Conservation (phyloP, 2,888 invertebrate genomes). For the Caenorhabditis panamensis region DNA sequence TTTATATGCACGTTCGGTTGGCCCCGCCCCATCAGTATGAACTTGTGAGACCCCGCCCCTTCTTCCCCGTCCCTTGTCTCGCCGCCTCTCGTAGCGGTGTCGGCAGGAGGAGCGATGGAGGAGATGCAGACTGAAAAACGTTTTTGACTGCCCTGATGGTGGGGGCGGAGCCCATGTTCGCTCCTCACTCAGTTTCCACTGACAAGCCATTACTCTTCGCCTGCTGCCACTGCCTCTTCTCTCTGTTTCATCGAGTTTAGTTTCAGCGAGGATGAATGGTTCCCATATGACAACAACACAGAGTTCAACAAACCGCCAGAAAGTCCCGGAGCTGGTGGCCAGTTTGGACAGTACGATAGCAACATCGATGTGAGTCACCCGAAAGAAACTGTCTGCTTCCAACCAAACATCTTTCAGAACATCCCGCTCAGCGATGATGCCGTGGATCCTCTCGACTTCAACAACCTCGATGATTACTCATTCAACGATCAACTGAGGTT, state of each 20-base stretch:
- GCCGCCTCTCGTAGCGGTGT: conserved; percentile 52
- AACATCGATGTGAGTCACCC: conserved; percentile 41
- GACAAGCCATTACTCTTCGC: neutral
- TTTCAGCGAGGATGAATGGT: conserved; percentile 63
- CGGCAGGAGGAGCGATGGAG: conserved; percentile 41
- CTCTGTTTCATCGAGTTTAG: neutral
- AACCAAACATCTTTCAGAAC: conserved; percentile 35
- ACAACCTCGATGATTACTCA: conserved; percentile 22
- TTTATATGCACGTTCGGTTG: conserved; percentile 61
- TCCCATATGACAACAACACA: conserved; percentile 16
- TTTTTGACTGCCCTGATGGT: conserved; percentile 46
- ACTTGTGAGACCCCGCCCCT: conserved; percentile 58
- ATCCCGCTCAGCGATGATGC: conserved; percentile 54
- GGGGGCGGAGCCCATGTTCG: conserved; percentile 34
- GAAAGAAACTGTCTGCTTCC: no score
- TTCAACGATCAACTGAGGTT: conserved; percentile 15
- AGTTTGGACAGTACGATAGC: conserved; percentile 18
- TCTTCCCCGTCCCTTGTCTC: conserved; percentile 58
- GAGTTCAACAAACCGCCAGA: conserved; percentile 37
- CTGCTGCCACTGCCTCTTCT: conserved; percentile 3
- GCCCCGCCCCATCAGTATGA: conserved; percentile 55
- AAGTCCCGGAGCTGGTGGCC: conserved; percentile 37
- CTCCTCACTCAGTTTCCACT: conserved; percentile 4
- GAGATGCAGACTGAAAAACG: conserved; percentile 57
- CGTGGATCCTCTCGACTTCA: conserved; percentile 26